phyloP scores from a whole-genome alignment of 2,113 vertebrate species.

The Chloroceryle aenea region DNA sequence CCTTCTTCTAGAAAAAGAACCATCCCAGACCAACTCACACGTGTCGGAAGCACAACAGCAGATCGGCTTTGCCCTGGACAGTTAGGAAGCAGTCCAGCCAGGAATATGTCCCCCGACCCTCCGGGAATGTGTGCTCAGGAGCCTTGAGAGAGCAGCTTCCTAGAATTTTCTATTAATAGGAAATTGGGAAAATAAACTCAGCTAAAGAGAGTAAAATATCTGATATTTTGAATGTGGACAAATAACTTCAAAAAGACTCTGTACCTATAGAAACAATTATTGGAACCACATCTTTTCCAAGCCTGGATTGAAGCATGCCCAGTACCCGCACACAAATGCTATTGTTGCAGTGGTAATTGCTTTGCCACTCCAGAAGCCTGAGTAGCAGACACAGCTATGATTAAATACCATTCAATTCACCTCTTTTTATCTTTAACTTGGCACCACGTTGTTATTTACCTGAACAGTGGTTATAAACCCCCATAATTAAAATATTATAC shows the following conservation, averaged over 20 bases:
- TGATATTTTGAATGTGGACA: neutral
- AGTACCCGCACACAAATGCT: neutral
- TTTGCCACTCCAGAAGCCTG: neutral
- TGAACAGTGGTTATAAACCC: neutral
- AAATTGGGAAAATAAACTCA: neutral
- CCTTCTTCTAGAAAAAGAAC: neutral
- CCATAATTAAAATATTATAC: neutral
- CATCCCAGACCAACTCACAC: neutral
- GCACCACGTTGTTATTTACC: neutral
- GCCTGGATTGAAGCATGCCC: neutral
- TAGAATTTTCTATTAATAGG: neutral
- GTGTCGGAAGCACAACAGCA: neutral
- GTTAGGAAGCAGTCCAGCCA: neutral
- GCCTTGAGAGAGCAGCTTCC: neutral
- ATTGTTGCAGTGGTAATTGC: neutral
- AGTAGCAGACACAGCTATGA: neutral
- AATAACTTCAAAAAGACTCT: neutral
- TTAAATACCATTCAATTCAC: neutral
- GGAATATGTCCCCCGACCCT: neutral
- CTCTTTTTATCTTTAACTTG: neutral
- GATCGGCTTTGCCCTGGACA: neutral
- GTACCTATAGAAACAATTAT: neutral
- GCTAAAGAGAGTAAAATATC: neutral
- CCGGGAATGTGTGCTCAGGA: neutral
- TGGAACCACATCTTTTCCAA: neutral